These are phyloP conservation scores for Troides aeacus DNA, from an alignment of 2,888 invertebrate genomes.

Conservation along the genomic window DNA sequence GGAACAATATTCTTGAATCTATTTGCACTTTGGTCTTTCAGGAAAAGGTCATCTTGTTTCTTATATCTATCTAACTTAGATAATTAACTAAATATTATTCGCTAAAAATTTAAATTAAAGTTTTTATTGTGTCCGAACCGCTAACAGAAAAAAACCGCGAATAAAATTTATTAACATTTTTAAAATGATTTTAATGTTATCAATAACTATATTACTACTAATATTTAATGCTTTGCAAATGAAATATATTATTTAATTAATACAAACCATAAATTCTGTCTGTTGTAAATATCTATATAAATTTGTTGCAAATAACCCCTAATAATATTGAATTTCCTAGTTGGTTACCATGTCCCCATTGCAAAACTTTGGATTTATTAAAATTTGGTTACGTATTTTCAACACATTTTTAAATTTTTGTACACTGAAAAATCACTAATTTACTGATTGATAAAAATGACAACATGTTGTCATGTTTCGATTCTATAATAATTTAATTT, in stretches of 20 bases:
- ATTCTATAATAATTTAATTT: neutral
- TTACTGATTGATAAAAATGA: slow-evolving; percentile 10
- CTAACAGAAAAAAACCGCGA: too few relatives aligned
- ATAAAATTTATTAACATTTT: too few relatives aligned
- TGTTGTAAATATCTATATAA: neutral
- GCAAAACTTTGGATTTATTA: slow-evolving; percentile 16
- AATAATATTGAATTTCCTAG: neutral
- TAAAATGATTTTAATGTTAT: neutral
- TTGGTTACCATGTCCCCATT: slow-evolving; percentile 29
- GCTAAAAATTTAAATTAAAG: too few relatives aligned
- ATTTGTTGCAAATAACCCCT: neutral
- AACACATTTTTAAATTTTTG: slow-evolving; percentile 21
- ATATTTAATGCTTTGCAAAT: neutral
- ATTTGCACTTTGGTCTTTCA: neutral
- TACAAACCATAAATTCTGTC: neutral
- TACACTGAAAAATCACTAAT: neutral
- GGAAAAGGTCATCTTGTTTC: neutral
- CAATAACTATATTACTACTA: neutral
- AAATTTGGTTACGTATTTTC: slow-evolving; percentile 2
- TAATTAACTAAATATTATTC: too few relatives aligned
- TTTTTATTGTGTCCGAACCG: too few relatives aligned
- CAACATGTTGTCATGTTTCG: slow-evolving; percentile 13
- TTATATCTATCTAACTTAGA: neutral
- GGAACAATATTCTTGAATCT: neutral
- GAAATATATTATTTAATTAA: neutral